These are phyloP conservation scores for Phorcus lineatus DNA, from an alignment of 2,888 invertebrate species.

Conservation along the genomic window DNA sequence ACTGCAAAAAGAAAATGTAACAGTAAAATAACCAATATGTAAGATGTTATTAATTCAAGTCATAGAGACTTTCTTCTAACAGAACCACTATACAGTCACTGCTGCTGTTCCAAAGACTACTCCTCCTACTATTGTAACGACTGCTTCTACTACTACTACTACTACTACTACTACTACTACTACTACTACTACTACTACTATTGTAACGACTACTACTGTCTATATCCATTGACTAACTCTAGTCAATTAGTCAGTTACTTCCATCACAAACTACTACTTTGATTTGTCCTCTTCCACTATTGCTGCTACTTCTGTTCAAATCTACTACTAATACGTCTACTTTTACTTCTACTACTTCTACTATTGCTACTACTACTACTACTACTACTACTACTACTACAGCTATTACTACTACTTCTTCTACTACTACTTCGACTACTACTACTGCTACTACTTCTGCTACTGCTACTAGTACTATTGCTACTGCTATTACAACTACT, in stretches of 20 bases:
- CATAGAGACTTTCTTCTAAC: too few relatives aligned
- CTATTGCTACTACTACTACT: conserved; percentile 6
- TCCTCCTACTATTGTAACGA: neutral
- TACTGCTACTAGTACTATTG: neutral
- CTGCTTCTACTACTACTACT: neutral
- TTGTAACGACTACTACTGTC: neutral
- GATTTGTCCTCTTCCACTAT: too few relatives aligned
- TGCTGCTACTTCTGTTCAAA: neutral
- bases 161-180: neutral
- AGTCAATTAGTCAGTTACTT: too few relatives aligned
- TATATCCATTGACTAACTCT: too few relatives aligned
- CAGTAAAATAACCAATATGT: too few relatives aligned
- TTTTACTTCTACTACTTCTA: neutral
- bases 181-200: neutral
- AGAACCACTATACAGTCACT: too few relatives aligned
- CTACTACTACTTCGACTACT: conserved; percentile 6
- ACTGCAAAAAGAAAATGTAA: neutral
- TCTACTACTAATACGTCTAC: neutral
- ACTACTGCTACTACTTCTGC: neutral
- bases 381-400: neutral
- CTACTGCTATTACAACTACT: neutral
- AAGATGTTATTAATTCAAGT: too few relatives aligned
- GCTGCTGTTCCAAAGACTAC: too few relatives aligned
- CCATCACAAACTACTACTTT: too few relatives aligned
- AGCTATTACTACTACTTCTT: neutral